Conservation (phyloP, 2,888 invertebrate genomes). For the Timema cristinae region DNA sequence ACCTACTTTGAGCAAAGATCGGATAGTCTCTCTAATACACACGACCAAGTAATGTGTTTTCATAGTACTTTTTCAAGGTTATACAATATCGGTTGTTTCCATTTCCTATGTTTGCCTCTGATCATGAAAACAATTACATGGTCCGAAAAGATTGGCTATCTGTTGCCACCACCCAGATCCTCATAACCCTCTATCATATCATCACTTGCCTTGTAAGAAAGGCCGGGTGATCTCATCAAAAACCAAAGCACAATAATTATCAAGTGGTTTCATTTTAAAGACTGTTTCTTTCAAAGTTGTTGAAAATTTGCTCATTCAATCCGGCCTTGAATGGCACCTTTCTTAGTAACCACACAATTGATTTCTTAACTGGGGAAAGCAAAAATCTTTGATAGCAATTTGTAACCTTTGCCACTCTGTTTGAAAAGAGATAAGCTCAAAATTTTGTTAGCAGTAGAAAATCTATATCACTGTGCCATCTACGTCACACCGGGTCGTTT, state of each 20-base stretch:
- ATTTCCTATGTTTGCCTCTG: background rate
- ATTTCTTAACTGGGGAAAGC: background rate
- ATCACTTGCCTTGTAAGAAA: background rate
- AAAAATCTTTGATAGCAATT: background rate
- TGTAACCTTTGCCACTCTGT: background rate
- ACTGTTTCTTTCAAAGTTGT: background rate
- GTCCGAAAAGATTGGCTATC: background rate
- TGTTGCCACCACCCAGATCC: background rate
- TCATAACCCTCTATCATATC: background rate
- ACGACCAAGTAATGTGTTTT: background rate
- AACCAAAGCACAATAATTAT: background rate
- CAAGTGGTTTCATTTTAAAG: background rate
- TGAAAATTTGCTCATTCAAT: background rate
- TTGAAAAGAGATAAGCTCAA: conserved; percentile 1
- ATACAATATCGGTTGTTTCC: background rate
- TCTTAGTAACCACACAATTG: background rate
- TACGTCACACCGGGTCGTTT: too few relatives aligned
- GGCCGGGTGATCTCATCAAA: background rate
- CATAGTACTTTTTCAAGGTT: background rate
- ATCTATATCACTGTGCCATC: too few relatives aligned
- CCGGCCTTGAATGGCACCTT: background rate
- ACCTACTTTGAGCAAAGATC: background rate
- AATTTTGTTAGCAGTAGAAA: background rate
- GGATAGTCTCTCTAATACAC: background rate
- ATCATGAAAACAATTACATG: background rate